Evolutionary conservation across 2,888 invertebrate species (phyloP).

Genomic region (Congeria kusceri): DNA sequence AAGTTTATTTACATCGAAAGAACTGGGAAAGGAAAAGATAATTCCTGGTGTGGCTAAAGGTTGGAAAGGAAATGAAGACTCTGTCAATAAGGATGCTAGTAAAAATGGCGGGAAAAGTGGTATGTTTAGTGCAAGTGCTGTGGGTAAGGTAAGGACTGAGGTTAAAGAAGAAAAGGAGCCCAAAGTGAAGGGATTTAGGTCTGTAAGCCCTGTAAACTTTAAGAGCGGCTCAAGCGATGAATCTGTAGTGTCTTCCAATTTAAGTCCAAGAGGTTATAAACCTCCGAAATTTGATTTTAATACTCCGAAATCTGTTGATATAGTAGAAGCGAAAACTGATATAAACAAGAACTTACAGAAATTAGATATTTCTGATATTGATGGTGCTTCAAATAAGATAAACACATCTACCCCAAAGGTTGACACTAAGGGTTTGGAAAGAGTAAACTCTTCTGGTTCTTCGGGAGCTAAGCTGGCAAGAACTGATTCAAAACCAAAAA

Average conservation of each 20-base stretch:
- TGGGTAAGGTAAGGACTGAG: slow-evolving; percentile 50
- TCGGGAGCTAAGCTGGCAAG: background rate
- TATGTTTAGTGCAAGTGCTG: slow-evolving; percentile 46
- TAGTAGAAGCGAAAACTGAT: slow-evolving; percentile 44
- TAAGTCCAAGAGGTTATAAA: slow-evolving; percentile 61
- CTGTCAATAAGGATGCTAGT: background rate
- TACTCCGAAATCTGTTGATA: background rate
- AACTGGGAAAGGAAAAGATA: slow-evolving; percentile 30
- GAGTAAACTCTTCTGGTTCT: background rate
- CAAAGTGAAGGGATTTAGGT: slow-evolving; percentile 46
- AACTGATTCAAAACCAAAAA: slow-evolving; percentile 18
- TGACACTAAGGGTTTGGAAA: background rate
- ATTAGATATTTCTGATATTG: slow-evolving; percentile 29
- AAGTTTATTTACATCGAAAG: slow-evolving; percentile 22
- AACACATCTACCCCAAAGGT: background rate
- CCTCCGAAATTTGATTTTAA: slow-evolving; percentile 10
- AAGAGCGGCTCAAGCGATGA: slow-evolving; percentile 42
- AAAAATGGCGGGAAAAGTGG: slow-evolving; percentile 19
- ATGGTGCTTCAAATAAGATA: slow-evolving; percentile 1
- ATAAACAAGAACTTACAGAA: slow-evolving; percentile 56
- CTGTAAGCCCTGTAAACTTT: slow-evolving; percentile 55
- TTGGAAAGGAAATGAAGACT: slow-evolving; percentile 49
- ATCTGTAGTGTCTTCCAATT: slow-evolving; percentile 38
- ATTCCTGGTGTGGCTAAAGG: slow-evolving; percentile 56
- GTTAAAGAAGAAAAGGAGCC: slow-evolving; percentile 15